Percentiles rank a stretch among this genome's conserved stretches.
These are phyloP conservation scores for Pseudococcus jackbeardsleyi DNA, from an alignment of 2,888 invertebrate genomes.

Conservation along the genomic window DNA sequence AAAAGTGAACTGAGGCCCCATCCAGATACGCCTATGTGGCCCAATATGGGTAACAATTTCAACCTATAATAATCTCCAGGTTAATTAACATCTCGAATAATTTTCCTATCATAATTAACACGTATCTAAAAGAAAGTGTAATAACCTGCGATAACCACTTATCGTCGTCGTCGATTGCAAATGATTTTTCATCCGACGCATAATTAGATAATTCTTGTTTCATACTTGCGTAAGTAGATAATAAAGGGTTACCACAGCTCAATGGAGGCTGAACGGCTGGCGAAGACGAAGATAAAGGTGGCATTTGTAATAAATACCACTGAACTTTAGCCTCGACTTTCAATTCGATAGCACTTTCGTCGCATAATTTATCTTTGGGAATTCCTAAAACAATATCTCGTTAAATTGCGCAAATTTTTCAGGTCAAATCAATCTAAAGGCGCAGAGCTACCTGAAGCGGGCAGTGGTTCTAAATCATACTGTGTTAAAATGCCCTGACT, in stretches of 20 bases:
- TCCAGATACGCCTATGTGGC: slow-evolving; percentile 95
- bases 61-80: slow-evolving; percentile 75
- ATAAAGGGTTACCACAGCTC: slow-evolving; percentile 78
- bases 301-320: slow-evolving; percentile 83
- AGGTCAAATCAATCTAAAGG: background rate
- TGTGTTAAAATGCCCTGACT: slow-evolving; percentile 90
- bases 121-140: slow-evolving; percentile 12
- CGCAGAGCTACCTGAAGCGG: slow-evolving; percentile 69
- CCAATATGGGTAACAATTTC: slow-evolving; percentile 98
- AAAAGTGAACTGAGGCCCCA: slow-evolving; percentile 99
- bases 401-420: background rate
- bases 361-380: slow-evolving; percentile 87
- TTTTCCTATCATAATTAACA: background rate
- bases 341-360: slow-evolving; percentile 88
- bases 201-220: slow-evolving; percentile 67
- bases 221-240: slow-evolving; percentile 68
- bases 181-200: slow-evolving; percentile 61
- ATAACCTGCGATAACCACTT: slow-evolving; percentile 85
- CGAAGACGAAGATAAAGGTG: slow-evolving; percentile 69
- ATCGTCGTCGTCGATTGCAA: slow-evolving; percentile 74
- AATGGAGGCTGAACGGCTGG: slow-evolving; percentile 83
- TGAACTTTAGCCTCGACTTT: slow-evolving; percentile 89
- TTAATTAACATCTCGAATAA: slow-evolving; percentile 16
- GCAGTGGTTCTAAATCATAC: slow-evolving; percentile 86
- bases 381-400: slow-evolving; percentile 72